Percentiles rank a stretch among this genome's conserved stretches.
Evolutionary conservation across 2,888 invertebrate genomes (phyloP).

Genomic region (Amblyjoppa fuscipennis): DNA sequence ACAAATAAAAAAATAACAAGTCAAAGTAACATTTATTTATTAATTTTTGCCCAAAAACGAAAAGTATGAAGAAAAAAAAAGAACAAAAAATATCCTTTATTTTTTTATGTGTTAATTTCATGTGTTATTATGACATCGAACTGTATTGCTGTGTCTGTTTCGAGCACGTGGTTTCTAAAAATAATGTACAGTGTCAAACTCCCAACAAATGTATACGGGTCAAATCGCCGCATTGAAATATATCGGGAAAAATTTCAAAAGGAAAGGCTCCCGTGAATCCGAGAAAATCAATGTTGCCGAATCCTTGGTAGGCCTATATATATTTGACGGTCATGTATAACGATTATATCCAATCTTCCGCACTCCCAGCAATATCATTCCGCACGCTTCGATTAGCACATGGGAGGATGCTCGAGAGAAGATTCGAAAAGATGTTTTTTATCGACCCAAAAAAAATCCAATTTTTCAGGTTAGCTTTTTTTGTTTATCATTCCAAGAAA

Average conservation of each 20-base stretch:
- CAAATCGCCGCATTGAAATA: not conserved
- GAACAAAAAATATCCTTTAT: too few relatives aligned
- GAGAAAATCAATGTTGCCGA: conserved; percentile 61
- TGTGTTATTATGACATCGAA: not conserved
- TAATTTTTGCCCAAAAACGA: too few relatives aligned
- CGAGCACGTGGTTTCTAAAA: conserved; percentile 36
- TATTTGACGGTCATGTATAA: not conserved
- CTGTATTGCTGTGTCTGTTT: not conserved
- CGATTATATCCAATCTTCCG: conserved; percentile 7
- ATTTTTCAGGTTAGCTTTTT: not conserved
- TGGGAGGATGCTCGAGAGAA: not conserved
- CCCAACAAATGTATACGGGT: not conserved
- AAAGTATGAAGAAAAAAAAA: not conserved
- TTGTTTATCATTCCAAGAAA: not conserved
- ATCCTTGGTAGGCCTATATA: conserved; percentile 32
- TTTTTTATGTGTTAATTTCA: too few relatives aligned
- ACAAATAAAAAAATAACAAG: too few relatives aligned
- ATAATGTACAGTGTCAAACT: not conserved
- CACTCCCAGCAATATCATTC: not conserved
- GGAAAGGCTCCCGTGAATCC: not conserved
- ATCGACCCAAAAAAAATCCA: not conserved
- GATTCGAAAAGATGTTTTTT: not conserved
- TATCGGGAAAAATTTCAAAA: not conserved
- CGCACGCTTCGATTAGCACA: conserved; percentile 4
- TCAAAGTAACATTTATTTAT: too few relatives aligned